Evolutionary conservation across 2,113 vertebrate species (phyloP), one percentile per base, ranked within the genome.

Genomic region (Triplophysa dalaica): DNA sequence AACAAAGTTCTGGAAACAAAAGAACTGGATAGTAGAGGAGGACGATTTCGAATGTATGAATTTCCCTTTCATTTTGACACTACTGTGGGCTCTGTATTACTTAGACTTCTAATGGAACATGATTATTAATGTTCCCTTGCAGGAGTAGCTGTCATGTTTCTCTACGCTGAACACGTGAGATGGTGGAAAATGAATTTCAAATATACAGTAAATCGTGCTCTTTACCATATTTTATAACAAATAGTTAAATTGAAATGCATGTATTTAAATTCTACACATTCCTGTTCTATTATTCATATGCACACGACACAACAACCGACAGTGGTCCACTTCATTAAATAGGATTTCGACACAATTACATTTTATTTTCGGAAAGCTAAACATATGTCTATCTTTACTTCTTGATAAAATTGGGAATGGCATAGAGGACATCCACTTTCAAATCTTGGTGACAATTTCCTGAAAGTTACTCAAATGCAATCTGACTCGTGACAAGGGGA

Each of bases 401-500:
- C 83, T 84, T 91, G 93, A 95, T 92, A 93, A 94, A 95, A 96
- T 94, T 89, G 93, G 93, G 91, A 93, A 91, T 93, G 94, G 93
- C 94, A 93, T 90, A 72, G 87, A 91, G 91, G 91, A 87, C 85
- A 86, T 87, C 91, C 92, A 92, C 90, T 94, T 95, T 94, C 92
- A 95, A 95, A 96, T 95, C 95, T 93, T 92, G 87, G 90, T 94
- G 95, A 96, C 96, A 96, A 95, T 95, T 95, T 93, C 92, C 85
- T 86, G 91, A 90, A 96, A 96, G 93, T 96, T 96, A 92, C 95
- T 95, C 93, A 95, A 96, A 97, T 94, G 93, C 93, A 94, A 94
- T 95, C 94, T 96, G 96, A 97, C 95, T 98, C 92, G 90, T 96
- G 96, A 98, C 95, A 96, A 96, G 94, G 92, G 90, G 93, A 93